A percentile compares a stretch with the other conserved stretches of the same genome.
These are phyloP conservation scores for Aphaenogaster floridana DNA, from an alignment of 1,140 invertebrate genomes.

Conservation along the genomic window DNA sequence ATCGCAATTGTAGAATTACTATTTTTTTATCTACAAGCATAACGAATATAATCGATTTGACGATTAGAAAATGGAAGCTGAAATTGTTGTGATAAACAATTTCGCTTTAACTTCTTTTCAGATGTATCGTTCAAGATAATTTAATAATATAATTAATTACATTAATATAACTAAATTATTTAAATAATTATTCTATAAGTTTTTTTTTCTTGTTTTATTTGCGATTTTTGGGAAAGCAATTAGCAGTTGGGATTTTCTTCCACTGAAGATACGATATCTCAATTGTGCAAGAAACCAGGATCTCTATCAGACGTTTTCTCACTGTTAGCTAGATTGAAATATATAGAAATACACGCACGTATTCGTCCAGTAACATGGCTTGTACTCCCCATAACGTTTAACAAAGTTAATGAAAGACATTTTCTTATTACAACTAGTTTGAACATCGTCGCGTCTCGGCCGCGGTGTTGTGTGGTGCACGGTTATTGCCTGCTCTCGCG, in stretches of 20 bases:
- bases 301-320: slow-evolving; percentile 48
- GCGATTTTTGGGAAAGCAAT: slow-evolving; percentile 34
- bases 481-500: slow-evolving; percentile 59
- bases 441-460: slow-evolving; percentile 71
- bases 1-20: slow-evolving; percentile 12
- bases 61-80: not conserved
- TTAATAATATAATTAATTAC: slow-evolving; percentile 6
- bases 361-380: slow-evolving; percentile 72
- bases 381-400: slow-evolving; percentile 79
- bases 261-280: slow-evolving; percentile 56
- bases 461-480: slow-evolving; percentile 69
- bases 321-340: slow-evolving; percentile 46
- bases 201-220: not conserved
- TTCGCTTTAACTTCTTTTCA: not conserved
- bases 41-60: not conserved
- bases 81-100: not conserved
- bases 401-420: slow-evolving; percentile 85
- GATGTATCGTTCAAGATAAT: not conserved
- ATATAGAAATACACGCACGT: slow-evolving; percentile 58
- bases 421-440: slow-evolving; percentile 80
- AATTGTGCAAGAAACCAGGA: slow-evolving; percentile 1
- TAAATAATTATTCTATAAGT: not conserved
- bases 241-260: not conserved
- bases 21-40: slow-evolving; percentile 6
- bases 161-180: not conserved